Evolutionary conservation across 2,113 vertebrate genomes (phyloP).

Genomic region (Australoheros scitulus): DNA sequence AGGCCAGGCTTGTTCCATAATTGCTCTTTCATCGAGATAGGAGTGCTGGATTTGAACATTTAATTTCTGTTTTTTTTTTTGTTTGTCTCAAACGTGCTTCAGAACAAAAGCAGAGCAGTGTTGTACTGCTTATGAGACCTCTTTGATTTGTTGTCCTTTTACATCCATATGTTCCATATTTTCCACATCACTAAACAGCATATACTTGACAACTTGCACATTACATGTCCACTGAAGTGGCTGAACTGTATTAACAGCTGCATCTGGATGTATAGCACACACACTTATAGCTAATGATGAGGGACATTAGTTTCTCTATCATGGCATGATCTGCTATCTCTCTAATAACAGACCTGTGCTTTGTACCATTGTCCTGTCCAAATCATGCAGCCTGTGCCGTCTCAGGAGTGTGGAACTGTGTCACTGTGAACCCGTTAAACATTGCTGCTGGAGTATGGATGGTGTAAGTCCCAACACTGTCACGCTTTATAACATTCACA

Average conservation of each 20-base stretch:
- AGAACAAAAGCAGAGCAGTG: background rate
- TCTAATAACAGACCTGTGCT: background rate
- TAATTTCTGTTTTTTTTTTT: background rate
- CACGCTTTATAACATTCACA: background rate
- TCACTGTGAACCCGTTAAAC: slow-evolving; percentile 94
- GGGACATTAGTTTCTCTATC: background rate
- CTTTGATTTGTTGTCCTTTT: background rate
- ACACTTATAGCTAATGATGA: background rate
- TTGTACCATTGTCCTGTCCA: slow-evolving; percentile 8
- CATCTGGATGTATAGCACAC: background rate
- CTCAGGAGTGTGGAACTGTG: slow-evolving; percentile 91
- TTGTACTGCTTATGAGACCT: background rate
- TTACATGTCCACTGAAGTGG: background rate
- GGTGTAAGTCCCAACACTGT: slow-evolving; percentile 87
- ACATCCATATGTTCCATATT: background rate
- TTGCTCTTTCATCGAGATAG: background rate
- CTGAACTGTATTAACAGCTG: background rate
- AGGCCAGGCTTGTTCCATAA: background rate
- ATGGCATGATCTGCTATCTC: background rate
- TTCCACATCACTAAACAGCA: background rate
- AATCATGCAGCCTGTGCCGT: slow-evolving; percentile 85
- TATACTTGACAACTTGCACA: background rate
- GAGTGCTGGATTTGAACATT: background rate
- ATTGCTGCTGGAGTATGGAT: slow-evolving; percentile 96
- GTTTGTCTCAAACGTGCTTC: background rate